Base-by-base conservation (phyloP, 2,797 vertebrate genomes). In the Liparis tanakae region DNA sequence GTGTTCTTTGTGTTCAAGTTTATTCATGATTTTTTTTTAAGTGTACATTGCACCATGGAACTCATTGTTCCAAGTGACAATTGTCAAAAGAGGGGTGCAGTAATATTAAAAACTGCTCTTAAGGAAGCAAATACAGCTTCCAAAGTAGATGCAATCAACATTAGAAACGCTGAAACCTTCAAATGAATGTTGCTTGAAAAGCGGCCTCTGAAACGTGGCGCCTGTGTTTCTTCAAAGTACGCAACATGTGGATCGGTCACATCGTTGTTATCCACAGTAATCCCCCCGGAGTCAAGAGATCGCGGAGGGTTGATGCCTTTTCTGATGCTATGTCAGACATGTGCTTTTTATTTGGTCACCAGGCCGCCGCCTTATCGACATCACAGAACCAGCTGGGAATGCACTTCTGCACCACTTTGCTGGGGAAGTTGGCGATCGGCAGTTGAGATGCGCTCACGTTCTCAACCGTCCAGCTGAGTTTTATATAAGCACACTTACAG, bases 261-360 rank as follows among this genome's bases (percentile, higher is more conserved):
- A 82, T 90, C 71, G 36, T 73, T 83, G 67, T 79, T 80, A 82
- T 81, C 75, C 63, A 51, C 54, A 22, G 71, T 78, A 84, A 91
- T 84, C 82, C 84, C 58, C 39, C 33, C 30, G 4, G 74, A 83
- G 89, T 91, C 81, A 87, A 87, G 81, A 88, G 92, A 92, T 92
- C 89, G 88, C 4, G 18, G 70, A 84, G 83, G 87, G 89, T 87
- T 81, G 90, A 89, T 87, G 88, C 67, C 71, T 85, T 30, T 85
- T 86, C 84, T 85, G 81, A 70, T 76, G 84, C 82, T 80, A 63
- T 79, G 87, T 91, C 74, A 84, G 86, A 87, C 91, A 92, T 89
- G 79, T 93, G 92, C 82, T 92, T 91, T 91, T 83, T 83, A 89
- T 93, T 92, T 90, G 84, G 85, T 81, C 81, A 80, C 83, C 85